A percentile compares a stretch with the other conserved stretches of the same genome.
phyloP scores from a whole-genome alignment of 2,888 invertebrate species.

The Eilema griseolum region DNA sequence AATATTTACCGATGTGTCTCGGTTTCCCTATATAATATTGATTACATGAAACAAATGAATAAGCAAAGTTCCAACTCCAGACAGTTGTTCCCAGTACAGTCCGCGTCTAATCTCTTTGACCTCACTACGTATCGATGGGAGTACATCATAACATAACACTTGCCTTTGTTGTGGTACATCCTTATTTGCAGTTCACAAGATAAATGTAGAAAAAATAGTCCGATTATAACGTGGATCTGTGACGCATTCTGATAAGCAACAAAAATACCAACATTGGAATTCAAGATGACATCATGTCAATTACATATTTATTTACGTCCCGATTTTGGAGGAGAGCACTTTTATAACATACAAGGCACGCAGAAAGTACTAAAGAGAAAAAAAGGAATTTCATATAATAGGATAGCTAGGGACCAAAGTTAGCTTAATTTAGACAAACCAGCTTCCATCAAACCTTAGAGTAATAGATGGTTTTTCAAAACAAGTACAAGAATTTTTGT shows the following conservation, averaged over 20 bases:
- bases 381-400: too few relatives aligned
- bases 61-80: neutral
- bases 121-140: slow-evolving; percentile 20
- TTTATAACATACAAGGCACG: neutral
- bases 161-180: slow-evolving; percentile 14
- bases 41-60: neutral
- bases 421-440: too few relatives aligned
- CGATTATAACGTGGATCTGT: slow-evolving; percentile 31
- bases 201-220: slow-evolving; percentile 29
- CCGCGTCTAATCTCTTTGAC: slow-evolving; percentile 25
- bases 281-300: slow-evolving; percentile 20
- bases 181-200: slow-evolving; percentile 22
- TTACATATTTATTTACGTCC: slow-evolving; percentile 10
- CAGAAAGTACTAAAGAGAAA: neutral
- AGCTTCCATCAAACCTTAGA: too few relatives aligned
- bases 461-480: too few relatives aligned
- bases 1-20: neutral
- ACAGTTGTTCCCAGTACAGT: slow-evolving; percentile 11
- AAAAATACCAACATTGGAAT: slow-evolving; percentile 26
- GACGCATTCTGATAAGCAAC: slow-evolving; percentile 40
- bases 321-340: neutral
- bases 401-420: too few relatives aligned
- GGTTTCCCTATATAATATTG: neutral
- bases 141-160: slow-evolving; percentile 2
- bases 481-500: too few relatives aligned